Conservation (phyloP, 1,140 invertebrate genomes). For the Diachasmimorpha longicaudata region DNA sequence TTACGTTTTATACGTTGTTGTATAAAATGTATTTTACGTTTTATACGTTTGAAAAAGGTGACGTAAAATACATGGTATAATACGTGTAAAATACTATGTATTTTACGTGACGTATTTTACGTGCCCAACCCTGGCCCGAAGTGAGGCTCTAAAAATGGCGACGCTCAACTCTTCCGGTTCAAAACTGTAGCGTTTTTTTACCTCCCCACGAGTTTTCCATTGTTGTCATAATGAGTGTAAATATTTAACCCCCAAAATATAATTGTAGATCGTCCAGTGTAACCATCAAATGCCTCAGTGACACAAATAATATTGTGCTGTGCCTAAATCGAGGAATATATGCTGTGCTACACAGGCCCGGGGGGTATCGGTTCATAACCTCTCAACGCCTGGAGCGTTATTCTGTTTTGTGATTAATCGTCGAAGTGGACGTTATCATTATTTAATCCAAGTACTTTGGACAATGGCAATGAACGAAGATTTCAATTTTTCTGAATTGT, state of each 20-base stretch:
- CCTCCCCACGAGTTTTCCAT: neutral
- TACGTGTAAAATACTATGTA: no score
- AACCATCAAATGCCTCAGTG: neutral
- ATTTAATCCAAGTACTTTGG: neutral
- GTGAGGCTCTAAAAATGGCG: slow-evolving; percentile 31
- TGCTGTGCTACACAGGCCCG: neutral
- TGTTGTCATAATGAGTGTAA: neutral
- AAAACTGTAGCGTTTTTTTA: slow-evolving; percentile 29
- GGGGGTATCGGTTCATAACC: neutral
- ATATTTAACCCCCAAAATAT: neutral
- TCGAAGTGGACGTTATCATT: neutral
- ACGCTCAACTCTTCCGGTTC: slow-evolving; percentile 33
- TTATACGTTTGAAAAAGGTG: no score
- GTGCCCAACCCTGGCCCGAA: no score
- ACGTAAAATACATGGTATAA: no score
- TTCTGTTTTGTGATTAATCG: neutral
- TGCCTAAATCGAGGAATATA: neutral
- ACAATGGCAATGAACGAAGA: slow-evolving; percentile 71
- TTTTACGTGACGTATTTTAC: no score
- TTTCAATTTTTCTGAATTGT: slow-evolving; percentile 73
- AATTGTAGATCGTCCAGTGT: neutral
- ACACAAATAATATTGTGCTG: neutral
- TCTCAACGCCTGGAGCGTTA: neutral
- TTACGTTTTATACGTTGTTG: no score
- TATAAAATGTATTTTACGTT: no score